Evolutionary conservation across 1,140 invertebrate species (phyloP).

Genomic region (Sminthurides bifidus): DNA sequence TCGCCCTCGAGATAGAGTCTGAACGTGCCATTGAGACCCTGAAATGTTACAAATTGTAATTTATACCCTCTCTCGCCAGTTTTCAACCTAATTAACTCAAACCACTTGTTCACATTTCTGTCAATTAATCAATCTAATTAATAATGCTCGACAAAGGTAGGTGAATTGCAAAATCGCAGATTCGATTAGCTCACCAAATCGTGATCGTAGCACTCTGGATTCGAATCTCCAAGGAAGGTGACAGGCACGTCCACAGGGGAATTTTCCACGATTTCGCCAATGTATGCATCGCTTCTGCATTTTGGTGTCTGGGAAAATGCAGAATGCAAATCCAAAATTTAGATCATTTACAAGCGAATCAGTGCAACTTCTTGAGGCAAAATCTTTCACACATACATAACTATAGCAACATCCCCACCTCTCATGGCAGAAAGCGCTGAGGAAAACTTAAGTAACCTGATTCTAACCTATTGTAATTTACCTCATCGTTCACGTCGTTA

Average conservation of each 20-base stretch:
- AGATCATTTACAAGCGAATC: too few species aligned
- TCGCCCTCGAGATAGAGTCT: constrained; percentile 65
- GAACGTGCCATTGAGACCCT: constrained; percentile 42
- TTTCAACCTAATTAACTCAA: too few species aligned
- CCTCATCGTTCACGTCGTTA: constrained; percentile 87
- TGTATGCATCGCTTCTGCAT: constrained; percentile 64
- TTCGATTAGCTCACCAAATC: constrained; percentile 85
- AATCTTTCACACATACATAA: too few species aligned
- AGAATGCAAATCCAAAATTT: background rate
- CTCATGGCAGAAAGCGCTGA: background rate
- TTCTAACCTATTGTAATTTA: background rate
- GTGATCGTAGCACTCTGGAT: constrained; percentile 81
- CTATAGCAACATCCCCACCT: too few species aligned
- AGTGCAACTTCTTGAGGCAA: too few species aligned
- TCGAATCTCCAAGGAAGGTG: constrained; percentile 48
- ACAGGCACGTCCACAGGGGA: constrained; percentile 73
- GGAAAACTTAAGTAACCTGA: background rate
- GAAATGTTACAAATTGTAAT: too few species aligned
- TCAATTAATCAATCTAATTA: too few species aligned
- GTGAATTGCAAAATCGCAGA: too few species aligned
- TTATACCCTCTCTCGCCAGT: too few species aligned
- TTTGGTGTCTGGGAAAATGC: constrained; percentile 46
- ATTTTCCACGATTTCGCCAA: constrained; percentile 84
- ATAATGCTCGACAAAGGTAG: too few species aligned
- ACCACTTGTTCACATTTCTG: too few species aligned